Base-by-base conservation (phyloP, 2,113 vertebrate species). In the Platanista minor region DNA sequence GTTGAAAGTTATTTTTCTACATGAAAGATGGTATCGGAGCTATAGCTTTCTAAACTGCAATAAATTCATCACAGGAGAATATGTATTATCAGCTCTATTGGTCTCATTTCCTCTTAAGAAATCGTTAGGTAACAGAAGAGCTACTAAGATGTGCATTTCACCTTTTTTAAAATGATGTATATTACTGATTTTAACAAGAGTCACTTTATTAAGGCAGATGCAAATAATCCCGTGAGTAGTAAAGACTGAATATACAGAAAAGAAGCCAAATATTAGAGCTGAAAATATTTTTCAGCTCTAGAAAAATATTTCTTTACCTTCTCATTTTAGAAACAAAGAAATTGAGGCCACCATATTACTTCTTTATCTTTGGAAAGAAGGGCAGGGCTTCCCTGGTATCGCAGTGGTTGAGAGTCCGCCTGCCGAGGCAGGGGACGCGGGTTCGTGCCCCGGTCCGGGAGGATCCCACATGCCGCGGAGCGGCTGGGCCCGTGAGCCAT, bases 101-200 rank as follows among this genome's bases (percentile, higher is more conserved):
- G 5, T 67, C 18, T 87, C 41, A 64, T 43, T 95, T 80, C 10
- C 27, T 84, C 13, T 36, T 75, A 64, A 87, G 41, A 72, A 92
- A 14, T 17, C 20, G 67, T 86, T 95, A 91, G 67, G 1, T 8
- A 95, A 96, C 83, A 29, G 12, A 74, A 94, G 25, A 95, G 90
- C 52, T 94, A 85, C 49, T 72, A 31, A 96, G 20, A 31, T 5
- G 78, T 8, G 6, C 21, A 81, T 95, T 20, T 12, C 17, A 83
- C 15, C 13, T 49, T 85, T 43, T 87, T n/a, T 90, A 86, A 67
- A 80, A 23, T 64, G 39, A 80, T 71, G 18, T 46, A 77, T 97
- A 43, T 78, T 94, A 23, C 36, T 33, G 6, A 85, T 57, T 93
- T 92, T 90, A 94, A 96, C 87, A 95, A 69, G 9, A 95, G 66